Percentiles rank a stretch among this genome's conserved stretches.
Evolutionary conservation across 2,797 vertebrate genomes (phyloP).

Genomic region (Valencia hispanica): DNA sequence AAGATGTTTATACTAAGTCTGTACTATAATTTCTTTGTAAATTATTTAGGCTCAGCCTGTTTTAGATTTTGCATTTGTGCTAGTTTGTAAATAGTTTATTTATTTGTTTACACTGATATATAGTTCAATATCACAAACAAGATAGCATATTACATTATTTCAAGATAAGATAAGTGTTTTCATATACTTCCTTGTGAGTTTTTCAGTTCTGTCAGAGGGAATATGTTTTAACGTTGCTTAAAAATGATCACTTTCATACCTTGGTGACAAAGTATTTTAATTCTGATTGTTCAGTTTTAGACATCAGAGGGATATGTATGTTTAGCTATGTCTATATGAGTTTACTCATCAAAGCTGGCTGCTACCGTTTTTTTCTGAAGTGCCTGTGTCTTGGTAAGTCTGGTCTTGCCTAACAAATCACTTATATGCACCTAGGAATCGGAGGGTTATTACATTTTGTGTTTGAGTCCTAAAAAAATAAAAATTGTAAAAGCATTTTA

Average conservation of each 20-base stretch:
- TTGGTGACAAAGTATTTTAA: constrained; percentile 24
- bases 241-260: constrained; percentile 18
- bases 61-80: constrained; percentile 77
- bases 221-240: constrained; percentile 41
- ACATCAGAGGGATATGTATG: constrained; percentile 28
- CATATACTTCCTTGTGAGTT: constrained; percentile 56
- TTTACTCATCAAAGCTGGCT: constrained; percentile 19
- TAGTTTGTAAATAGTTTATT: constrained; percentile 98
- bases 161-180: constrained; percentile 52
- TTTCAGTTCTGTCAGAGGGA: constrained; percentile 40
- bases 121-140: constrained; percentile 78
- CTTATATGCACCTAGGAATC: constrained; percentile 16
- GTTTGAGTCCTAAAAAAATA: constrained; percentile 16
- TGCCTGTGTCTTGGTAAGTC: constrained; percentile 9
- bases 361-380: constrained; percentile 11
- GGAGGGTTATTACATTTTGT: constrained; percentile 11
- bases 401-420: constrained; percentile 6
- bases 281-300: constrained; percentile 47
- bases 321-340: constrained; percentile 7
- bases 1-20: constrained; percentile 97
- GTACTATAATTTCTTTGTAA: constrained; percentile 96
- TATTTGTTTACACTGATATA: constrained; percentile 95
- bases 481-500: constrained; percentile 35
- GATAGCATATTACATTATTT: constrained; percentile 50
- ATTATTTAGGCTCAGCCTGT: constrained; percentile 91